Conservation (phyloP, 2,797 vertebrate species). For the Morus bassanus region DNA sequence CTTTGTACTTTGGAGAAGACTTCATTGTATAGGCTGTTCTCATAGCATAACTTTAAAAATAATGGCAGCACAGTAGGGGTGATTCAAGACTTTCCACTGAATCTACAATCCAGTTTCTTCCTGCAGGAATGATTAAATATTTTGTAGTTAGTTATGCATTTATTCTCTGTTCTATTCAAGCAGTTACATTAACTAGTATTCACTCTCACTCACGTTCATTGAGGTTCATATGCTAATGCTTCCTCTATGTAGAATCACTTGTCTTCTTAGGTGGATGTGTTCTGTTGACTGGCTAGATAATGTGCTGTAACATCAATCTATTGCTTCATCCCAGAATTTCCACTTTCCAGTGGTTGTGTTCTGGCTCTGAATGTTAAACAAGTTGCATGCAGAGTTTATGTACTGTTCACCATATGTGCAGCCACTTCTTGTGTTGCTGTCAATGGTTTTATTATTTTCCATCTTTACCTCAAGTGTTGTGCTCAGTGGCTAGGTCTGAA, state of each 20-base stretch:
- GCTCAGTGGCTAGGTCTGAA: slow-evolving; percentile 45
- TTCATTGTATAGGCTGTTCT: not conserved
- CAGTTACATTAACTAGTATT: not conserved
- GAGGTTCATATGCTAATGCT: not conserved
- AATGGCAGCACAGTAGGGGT: not conserved
- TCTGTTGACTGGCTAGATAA: not conserved
- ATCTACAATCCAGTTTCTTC: not conserved
- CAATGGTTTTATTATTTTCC: slow-evolving; percentile 53
- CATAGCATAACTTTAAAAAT: not conserved
- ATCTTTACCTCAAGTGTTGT: slow-evolving; percentile 43
- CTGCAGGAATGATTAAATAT: not conserved
- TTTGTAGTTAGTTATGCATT: not conserved
- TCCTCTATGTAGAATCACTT: not conserved
- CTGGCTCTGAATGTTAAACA: slow-evolving; percentile 36
- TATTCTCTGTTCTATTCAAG: not conserved
- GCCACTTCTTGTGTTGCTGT: slow-evolving; percentile 17
- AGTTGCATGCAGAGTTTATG: not conserved
- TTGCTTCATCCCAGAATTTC: not conserved
- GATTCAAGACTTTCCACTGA: not conserved
- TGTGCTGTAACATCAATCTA: not conserved
- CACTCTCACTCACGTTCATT: not conserved
- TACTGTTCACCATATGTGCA: slow-evolving; percentile 42
- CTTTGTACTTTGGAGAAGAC: not conserved
- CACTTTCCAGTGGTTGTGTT: not conserved
- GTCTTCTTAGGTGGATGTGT: not conserved